phyloP scores from a whole-genome alignment of 2,888 invertebrate genomes.

The Zhuqinia jingwanae region DNA sequence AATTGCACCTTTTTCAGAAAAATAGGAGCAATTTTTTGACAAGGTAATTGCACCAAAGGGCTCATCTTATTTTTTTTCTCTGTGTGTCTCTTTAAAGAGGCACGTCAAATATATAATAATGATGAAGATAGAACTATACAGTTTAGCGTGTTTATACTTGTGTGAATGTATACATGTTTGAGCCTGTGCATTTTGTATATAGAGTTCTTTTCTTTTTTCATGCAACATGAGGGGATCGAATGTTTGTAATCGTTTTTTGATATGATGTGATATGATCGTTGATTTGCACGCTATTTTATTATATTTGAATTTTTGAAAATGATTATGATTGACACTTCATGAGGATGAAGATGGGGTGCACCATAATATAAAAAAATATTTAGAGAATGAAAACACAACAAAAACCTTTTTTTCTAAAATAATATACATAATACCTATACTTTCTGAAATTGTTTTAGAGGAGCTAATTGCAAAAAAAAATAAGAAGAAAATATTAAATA shows the following conservation, averaged over 20 bases:
- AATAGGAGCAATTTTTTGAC: conserved; percentile 69
- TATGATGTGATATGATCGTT: conserved; percentile 55
- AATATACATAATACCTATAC: neutral
- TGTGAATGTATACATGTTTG: too few relatives aligned
- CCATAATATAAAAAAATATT: neutral
- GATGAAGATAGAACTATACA: neutral
- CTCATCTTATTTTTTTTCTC: conserved; percentile 1
- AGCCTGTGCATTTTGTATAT: neutral
- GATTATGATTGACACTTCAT: conserved; percentile 63
- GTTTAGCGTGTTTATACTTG: neutral
- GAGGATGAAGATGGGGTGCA: neutral
- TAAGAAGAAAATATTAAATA: conserved; percentile 1
- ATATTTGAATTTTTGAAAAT: conserved; percentile 8
- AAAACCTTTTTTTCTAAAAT: neutral
- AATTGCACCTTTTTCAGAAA: conserved; percentile 61
- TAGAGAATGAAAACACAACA: neutral
- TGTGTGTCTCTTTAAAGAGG: conserved; percentile 7
- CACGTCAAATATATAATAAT: neutral
- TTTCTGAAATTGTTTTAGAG: neutral
- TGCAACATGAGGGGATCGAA: conserved; percentile 51
- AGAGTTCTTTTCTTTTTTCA: neutral
- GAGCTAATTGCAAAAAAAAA: conserved; percentile 1
- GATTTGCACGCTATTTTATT: conserved; percentile 62
- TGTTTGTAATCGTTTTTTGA: conserved; percentile 34
- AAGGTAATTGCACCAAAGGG: conserved; percentile 67